phyloP scores from a whole-genome alignment of 2,888 invertebrate genomes.

The Cosmia trapezina region DNA sequence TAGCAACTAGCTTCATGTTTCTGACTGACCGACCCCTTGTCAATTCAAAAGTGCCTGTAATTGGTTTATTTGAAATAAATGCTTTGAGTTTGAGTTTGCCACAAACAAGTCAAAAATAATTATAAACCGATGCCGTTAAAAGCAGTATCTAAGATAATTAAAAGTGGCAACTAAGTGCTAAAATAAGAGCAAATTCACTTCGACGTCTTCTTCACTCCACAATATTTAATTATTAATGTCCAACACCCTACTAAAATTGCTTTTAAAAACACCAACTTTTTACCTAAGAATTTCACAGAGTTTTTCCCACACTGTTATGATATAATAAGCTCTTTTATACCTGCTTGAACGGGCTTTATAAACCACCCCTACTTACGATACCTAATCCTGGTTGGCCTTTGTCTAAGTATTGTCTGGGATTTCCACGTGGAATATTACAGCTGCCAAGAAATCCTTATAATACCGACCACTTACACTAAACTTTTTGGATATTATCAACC shows the following conservation, averaged over 20 bases:
- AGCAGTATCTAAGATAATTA: background rate
- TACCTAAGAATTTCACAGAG: background rate
- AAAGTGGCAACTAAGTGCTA: slow-evolving; percentile 7
- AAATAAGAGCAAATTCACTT: slow-evolving; percentile 1
- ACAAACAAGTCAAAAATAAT: background rate
- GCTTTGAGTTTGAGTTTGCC: no score
- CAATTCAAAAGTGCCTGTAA: no score
- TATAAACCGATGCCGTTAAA: background rate
- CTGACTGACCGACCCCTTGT: no score
- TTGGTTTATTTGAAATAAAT: no score
- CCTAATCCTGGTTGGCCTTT: slow-evolving; percentile 25
- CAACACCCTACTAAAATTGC: background rate
- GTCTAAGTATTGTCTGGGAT: slow-evolving; percentile 17
- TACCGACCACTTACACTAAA: slow-evolving; percentile 16
- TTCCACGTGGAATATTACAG: slow-evolving; percentile 15
- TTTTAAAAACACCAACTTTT: background rate
- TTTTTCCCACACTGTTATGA: slow-evolving; percentile 3
- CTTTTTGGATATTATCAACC: slow-evolving; percentile 18
- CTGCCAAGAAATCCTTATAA: slow-evolving; percentile 24
- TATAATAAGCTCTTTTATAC: slow-evolving; percentile 25
- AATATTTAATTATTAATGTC: background rate
- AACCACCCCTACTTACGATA: slow-evolving; percentile 19
- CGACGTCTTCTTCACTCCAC: background rate
- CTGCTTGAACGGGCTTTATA: slow-evolving; percentile 1
- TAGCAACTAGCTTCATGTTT: no score